Conservation (phyloP, 2,888 invertebrate species). For the Thymelicus sylvestris region DNA sequence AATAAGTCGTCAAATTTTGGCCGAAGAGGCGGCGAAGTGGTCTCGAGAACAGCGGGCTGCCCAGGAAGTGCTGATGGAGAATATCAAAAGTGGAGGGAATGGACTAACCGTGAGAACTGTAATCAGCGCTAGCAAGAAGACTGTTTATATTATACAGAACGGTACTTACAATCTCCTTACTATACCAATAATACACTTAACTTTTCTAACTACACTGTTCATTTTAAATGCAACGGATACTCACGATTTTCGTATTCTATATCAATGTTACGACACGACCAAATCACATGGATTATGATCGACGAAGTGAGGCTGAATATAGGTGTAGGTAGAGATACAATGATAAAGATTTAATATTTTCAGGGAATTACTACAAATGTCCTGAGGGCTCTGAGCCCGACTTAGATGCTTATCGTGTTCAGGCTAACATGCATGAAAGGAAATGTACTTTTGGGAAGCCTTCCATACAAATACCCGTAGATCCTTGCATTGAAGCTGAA, state of each 20-base stretch:
- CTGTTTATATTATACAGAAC: conserved; percentile 74
- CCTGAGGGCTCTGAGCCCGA: conserved; percentile 75
- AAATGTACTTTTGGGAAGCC: conserved; percentile 69
- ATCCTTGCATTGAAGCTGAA: conserved; percentile 80
- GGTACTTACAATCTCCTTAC: conserved; percentile 51
- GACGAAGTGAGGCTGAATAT: too few relatives aligned
- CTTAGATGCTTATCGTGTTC: conserved; percentile 69
- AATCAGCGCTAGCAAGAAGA: conserved; percentile 58
- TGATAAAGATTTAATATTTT: conserved; percentile 4
- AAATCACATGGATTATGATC: too few relatives aligned
- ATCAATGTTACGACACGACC: too few relatives aligned
- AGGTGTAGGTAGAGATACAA: too few relatives aligned
- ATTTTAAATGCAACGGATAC: too few relatives aligned
- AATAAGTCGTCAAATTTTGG: conserved; percentile 74
- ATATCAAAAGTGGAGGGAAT: conserved; percentile 77
- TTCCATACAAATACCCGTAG: conserved; percentile 63
- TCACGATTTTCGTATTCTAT: too few relatives aligned
- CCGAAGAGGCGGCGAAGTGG: conserved; percentile 80
- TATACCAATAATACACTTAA: too few relatives aligned
- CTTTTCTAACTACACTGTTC: too few relatives aligned
- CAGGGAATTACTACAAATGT: conserved; percentile 74
- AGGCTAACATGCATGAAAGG: conserved; percentile 77
- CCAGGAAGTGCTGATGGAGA: conserved; percentile 79
- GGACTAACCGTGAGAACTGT: conserved; percentile 77
- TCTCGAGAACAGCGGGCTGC: conserved; percentile 76